Percentiles rank a stretch among this genome's conserved stretches.
Evolutionary conservation across 2,113 vertebrate species (phyloP).

Genomic region (Strigops habroptila): DNA sequence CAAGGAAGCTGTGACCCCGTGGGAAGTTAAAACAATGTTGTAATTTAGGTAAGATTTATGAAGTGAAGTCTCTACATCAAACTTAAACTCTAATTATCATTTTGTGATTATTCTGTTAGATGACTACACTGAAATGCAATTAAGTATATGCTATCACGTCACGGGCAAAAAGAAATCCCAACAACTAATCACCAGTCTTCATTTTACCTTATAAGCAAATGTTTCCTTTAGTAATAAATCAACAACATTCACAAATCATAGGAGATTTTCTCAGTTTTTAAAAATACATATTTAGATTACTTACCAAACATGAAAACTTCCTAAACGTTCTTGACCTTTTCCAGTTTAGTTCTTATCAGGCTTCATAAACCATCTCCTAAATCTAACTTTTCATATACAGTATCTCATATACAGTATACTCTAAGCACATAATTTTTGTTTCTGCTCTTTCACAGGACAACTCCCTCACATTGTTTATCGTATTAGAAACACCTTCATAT

Average conservation of each 20-base stretch:
- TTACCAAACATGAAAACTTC: neutral
- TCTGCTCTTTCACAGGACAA: neutral
- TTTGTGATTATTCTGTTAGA: neutral
- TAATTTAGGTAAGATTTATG: neutral
- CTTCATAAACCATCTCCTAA: neutral
- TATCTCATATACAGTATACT: neutral
- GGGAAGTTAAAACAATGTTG: neutral
- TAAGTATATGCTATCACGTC: neutral
- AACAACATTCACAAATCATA: neutral
- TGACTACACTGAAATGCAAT: neutral
- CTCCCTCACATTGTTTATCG: neutral
- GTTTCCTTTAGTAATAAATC: neutral
- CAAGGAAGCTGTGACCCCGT: neutral
- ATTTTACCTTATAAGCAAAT: neutral
- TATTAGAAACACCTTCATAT: neutral
- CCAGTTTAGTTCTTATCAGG: neutral
- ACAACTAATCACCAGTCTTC: neutral
- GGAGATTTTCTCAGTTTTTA: neutral
- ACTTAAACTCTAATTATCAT: neutral
- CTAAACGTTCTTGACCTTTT: neutral
- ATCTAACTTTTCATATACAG: neutral
- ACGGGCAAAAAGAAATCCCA: neutral
- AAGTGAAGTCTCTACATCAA: constrained; percentile 1
- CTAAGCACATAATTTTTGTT: neutral
- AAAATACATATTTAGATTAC: neutral